Percentiles rank a stretch among this genome's conserved stretches.
Evolutionary conservation across 2,797 vertebrate species (phyloP).

Genomic region (Erpetoichthys calabaricus): DNA sequence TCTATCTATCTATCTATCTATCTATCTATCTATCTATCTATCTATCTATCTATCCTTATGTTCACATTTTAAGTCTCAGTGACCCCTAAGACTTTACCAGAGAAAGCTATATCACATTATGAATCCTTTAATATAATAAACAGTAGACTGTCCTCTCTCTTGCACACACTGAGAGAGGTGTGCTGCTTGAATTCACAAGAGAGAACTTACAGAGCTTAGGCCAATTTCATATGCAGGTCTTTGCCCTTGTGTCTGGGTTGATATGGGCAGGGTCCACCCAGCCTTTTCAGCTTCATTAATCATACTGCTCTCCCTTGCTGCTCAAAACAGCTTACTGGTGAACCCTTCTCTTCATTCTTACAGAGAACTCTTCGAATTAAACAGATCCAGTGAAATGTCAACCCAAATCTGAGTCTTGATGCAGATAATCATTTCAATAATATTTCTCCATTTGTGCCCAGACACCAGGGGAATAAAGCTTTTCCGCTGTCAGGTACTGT

Average conservation of each 20-base stretch:
- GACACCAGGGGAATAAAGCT: conserved; percentile 96
- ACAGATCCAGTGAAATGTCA: conserved; percentile 99
- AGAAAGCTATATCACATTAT: conserved; percentile 5
- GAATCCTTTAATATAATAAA: not conserved
- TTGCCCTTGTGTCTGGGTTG: conserved; percentile 88
- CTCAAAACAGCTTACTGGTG: conserved; percentile 82
- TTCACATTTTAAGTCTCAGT: too few relatives aligned
- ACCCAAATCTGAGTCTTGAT: conserved; percentile 99
- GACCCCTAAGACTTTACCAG: conserved; percentile 12
- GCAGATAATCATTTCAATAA: conserved; percentile 99
- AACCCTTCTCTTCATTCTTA: conserved; percentile 79
- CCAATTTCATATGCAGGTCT: conserved; percentile 79
- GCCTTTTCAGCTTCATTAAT: conserved; percentile 97
- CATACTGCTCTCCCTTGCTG: conserved; percentile 65
- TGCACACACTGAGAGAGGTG: conserved; percentile 10
- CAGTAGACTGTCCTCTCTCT: not conserved
- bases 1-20: too few relatives aligned
- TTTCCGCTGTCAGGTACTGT: conserved; percentile 98
- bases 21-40: too few relatives aligned
- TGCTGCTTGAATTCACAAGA: conserved; percentile 46
- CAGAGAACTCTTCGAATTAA: conserved; percentile 99
- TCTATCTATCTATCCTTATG: too few relatives aligned
- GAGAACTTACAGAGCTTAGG: conserved; percentile 43
- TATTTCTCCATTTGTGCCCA: conserved; percentile 99
- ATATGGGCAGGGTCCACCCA: conserved; percentile 91